Percentiles rank a stretch among this genome's conserved stretches.
phyloP scores from a whole-genome alignment of 2,888 invertebrate species.

The Platerodrilus igneus region DNA sequence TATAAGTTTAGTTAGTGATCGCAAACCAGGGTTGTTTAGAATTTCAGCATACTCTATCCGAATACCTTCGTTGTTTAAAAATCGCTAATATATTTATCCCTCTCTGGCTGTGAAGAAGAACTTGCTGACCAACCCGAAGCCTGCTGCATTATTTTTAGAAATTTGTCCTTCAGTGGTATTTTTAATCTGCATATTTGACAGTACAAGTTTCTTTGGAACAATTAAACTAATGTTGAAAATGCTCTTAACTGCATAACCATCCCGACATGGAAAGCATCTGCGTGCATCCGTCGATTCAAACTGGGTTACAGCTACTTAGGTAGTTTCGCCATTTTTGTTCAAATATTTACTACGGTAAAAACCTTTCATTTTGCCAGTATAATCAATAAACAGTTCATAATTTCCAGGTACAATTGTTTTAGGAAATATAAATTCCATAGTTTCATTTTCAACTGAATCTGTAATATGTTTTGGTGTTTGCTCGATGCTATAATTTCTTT shows the following conservation, averaged over 20 bases:
- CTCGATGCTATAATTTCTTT: too few relatives aligned
- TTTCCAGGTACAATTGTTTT: conserved; percentile 55
- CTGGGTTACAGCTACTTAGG: conserved; percentile 84
- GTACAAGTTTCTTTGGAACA: conserved; percentile 74
- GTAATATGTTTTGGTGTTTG: conserved; percentile 44
- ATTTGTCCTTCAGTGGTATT: conserved; percentile 37
- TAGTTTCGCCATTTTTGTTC: conserved; percentile 66
- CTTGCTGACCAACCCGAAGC: too few relatives aligned
- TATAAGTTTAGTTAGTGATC: too few relatives aligned
- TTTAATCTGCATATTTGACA: conserved; percentile 85
- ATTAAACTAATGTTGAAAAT: conserved; percentile 85
- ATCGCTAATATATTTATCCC: too few relatives aligned
- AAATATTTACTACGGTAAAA: conserved; percentile 79
- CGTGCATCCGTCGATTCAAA: conserved; percentile 88
- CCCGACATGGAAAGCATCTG: conserved; percentile 94
- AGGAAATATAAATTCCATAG: conserved; percentile 62
- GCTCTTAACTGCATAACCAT: conserved; percentile 93
- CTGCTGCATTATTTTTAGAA: too few relatives aligned
- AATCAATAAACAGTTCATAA: conserved; percentile 61
- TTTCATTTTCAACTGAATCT: conserved; percentile 58
- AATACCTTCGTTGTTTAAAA: too few relatives aligned
- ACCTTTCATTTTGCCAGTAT: conserved; percentile 89
- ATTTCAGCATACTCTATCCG: too few relatives aligned
- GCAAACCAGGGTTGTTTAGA: too few relatives aligned
- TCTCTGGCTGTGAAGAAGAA: too few relatives aligned